Evolutionary conservation across 2,797 vertebrate species (phyloP).

Genomic region (Podarcis lilfordi): DNA sequence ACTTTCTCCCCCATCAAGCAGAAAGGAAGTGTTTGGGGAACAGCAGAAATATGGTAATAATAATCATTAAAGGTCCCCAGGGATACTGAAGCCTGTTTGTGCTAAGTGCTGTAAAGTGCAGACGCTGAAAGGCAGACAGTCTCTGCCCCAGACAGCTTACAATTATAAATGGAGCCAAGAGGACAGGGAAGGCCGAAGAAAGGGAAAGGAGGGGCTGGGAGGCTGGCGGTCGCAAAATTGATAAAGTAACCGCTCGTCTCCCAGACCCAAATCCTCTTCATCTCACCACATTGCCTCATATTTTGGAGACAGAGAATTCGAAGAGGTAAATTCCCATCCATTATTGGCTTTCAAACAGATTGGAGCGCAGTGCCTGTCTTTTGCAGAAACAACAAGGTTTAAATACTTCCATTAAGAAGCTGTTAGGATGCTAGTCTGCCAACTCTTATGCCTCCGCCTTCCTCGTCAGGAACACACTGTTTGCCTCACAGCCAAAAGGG

Average conservation of each 20-base stretch:
- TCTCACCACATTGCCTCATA: background rate
- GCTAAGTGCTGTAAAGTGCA: conserved; percentile 21
- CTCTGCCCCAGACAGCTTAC: conserved; percentile 19
- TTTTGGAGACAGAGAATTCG: background rate
- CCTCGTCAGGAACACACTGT: background rate
- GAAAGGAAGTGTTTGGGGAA: background rate
- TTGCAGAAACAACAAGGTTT: background rate
- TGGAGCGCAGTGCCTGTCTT: background rate
- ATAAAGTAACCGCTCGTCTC: background rate
- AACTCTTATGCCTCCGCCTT: background rate
- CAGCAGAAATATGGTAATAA: background rate
- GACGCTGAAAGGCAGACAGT: background rate
- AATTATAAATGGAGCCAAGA: background rate
- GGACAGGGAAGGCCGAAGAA: background rate
- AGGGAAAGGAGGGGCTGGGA: too few species aligned
- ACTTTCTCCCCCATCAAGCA: background rate
- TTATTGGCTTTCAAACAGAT: background rate
- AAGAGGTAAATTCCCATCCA: background rate
- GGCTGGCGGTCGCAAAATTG: background rate
- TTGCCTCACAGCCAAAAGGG: background rate
- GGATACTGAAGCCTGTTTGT: background rate
- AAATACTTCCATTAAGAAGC: conserved; percentile 19
- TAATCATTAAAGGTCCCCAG: background rate
- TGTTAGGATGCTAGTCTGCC: background rate
- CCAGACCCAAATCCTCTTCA: too few species aligned